Conservation (phyloP, 2,797 vertebrate genomes). For the Glossophaga mutica region DNA sequence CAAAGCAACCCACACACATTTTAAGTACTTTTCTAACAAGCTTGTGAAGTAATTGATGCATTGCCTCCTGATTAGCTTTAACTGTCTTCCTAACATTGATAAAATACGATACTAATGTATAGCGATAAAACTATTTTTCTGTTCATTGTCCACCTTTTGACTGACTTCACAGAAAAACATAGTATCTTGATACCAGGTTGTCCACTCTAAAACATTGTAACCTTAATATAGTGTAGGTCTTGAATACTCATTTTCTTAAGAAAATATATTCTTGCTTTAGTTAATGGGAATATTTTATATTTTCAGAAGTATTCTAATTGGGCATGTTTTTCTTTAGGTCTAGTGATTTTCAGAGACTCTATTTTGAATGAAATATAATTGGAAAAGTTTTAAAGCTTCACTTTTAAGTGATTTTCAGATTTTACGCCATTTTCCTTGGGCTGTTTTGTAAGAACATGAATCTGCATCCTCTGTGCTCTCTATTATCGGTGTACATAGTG, state of each 20-base stretch:
- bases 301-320: not conserved
- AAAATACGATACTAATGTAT: not conserved
- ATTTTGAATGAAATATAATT: not conserved
- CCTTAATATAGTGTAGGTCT: not conserved
- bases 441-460: not conserved
- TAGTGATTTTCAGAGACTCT: not conserved
- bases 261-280: not conserved
- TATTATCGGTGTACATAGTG: not conserved
- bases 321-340: not conserved
- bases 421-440: not conserved
- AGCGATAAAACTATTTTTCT: not conserved
- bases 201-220: not conserved
- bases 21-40: slow-evolving; percentile 12
- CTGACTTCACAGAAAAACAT: not conserved
- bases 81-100: not conserved
- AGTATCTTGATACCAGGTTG: not conserved
- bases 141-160: not conserved
- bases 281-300: not conserved
- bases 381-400: not conserved
- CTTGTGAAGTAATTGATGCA: not conserved
- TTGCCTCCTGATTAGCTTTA: not conserved
- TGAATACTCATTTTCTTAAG: not conserved
- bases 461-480: not conserved
- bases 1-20: not conserved
- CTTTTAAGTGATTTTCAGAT: not conserved